phyloP scores from a whole-genome alignment of 2,797 vertebrate species.

The Gambelia wislizenii region DNA sequence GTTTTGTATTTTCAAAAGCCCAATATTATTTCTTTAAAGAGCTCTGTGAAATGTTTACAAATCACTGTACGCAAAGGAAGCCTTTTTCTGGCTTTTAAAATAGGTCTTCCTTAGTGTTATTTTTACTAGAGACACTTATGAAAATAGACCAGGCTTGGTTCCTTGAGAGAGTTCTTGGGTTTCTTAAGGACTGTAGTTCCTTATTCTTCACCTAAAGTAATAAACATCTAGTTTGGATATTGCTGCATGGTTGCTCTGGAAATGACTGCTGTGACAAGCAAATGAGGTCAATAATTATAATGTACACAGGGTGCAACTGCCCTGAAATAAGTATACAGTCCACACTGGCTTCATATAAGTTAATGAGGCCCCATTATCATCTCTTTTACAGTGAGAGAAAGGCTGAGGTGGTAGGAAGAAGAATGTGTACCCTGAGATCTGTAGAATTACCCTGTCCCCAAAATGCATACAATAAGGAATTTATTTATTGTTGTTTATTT shows the following conservation, averaged over 20 bases:
- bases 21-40: background rate
- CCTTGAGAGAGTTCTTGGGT: constrained; percentile 38
- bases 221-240: constrained; percentile 51
- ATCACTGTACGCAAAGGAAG: background rate
- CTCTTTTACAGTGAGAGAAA: background rate
- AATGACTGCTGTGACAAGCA: constrained; percentile 43
- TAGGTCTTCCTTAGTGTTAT: constrained; percentile 43
- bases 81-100: constrained; percentile 24
- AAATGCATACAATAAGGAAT: background rate
- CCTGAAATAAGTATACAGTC: constrained; percentile 29
- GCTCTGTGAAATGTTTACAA: constrained; percentile 15
- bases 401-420: too few relatives aligned
- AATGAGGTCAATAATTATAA: constrained; percentile 18
- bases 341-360: background rate
- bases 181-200: constrained; percentile 43
- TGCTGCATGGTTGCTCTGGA: constrained; percentile 41
- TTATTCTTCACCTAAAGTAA: constrained; percentile 51
- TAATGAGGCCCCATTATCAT: background rate
- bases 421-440: background rate
- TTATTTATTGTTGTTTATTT: background rate
- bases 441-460: background rate
- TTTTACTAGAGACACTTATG: constrained; percentile 35
- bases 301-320: constrained; percentile 37
- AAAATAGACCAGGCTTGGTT: constrained; percentile 39
- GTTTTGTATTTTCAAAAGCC: background rate